Conservation (phyloP, 2,113 vertebrate genomes). For the Sebastes schlegelii region DNA sequence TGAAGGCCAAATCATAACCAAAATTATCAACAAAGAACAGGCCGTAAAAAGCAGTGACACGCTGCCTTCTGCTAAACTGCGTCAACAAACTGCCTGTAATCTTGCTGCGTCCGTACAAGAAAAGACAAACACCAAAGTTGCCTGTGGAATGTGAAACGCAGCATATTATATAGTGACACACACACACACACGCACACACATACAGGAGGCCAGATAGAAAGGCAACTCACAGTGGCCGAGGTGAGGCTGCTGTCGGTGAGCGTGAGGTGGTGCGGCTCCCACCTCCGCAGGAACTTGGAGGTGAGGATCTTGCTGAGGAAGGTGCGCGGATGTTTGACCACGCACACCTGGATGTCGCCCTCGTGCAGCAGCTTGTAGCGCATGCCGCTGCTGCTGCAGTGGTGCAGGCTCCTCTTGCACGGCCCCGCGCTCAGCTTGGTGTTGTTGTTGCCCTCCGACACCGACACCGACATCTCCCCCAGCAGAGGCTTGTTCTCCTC, state of each 20-base stretch:
- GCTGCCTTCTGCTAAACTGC: conserved; percentile 51
- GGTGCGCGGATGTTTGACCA: conserved; percentile 95
- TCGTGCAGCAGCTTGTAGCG: conserved; percentile 98
- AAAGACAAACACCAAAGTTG: conserved; percentile 57
- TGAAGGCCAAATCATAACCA: neutral
- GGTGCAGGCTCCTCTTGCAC: conserved; percentile 89
- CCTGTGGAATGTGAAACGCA: conserved; percentile 52
- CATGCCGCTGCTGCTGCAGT: conserved; percentile 91
- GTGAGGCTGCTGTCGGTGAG: conserved; percentile 93
- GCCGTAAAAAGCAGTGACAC: conserved; percentile 10
- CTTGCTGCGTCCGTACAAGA: conserved; percentile 56
- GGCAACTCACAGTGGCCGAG: conserved; percentile 93
- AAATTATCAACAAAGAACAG: conserved; percentile 10
- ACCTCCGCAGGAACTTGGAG: conserved; percentile 95
- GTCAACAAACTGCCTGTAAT: conserved; percentile 64
- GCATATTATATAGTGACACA: neutral
- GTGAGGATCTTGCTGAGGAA: conserved; percentile 99
- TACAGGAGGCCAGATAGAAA: too few species aligned
- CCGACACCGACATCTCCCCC: conserved; percentile 84
- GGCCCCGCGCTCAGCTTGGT: conserved; percentile 89
- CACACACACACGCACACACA: neutral
- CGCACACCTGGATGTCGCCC: conserved; percentile 99
- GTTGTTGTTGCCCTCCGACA: conserved; percentile 86
- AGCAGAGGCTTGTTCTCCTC: conserved; percentile 95
- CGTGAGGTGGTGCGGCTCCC: conserved; percentile 97